phyloP scores from a whole-genome alignment of 2,888 invertebrate genomes.

The Himalopsyche kuldschensis region DNA sequence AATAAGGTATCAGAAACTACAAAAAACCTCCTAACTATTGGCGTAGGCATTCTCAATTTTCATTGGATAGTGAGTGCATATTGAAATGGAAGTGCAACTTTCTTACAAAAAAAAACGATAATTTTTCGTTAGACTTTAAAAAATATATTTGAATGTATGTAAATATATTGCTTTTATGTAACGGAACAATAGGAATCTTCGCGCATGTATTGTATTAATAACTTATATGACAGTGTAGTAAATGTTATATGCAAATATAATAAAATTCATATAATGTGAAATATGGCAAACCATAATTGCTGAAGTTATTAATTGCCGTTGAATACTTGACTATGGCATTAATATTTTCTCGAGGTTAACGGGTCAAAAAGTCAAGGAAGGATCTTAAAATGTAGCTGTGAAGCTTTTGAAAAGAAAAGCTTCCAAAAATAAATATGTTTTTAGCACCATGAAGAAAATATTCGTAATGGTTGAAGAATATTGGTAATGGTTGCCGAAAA shows the following conservation, averaged over 20 bases:
- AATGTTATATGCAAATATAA: background rate
- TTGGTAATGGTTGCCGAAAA: no score
- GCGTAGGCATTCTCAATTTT: no score
- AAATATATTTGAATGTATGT: no score
- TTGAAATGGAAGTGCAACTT: no score
- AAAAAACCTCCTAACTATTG: no score
- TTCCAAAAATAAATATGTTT: background rate
- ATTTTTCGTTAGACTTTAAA: no score
- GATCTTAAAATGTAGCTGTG: background rate
- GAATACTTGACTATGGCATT: background rate
- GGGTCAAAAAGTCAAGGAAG: background rate
- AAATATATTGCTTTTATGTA: background rate
- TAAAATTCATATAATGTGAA: background rate
- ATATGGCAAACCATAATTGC: background rate
- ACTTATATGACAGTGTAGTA: background rate
- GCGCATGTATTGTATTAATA: background rate
- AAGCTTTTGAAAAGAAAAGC: background rate
- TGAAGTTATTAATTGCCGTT: background rate
- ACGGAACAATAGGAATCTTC: background rate
- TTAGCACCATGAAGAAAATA: background rate
- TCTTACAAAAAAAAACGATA: no score
- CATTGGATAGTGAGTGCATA: no score
- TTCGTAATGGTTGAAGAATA: no score
- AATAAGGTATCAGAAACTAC: no score
- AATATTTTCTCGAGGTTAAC: background rate